Percentiles rank a stretch among this genome's conserved stretches.
Conservation (phyloP, 2,888 invertebrate species). For the Drosophila emarginata region DNA sequence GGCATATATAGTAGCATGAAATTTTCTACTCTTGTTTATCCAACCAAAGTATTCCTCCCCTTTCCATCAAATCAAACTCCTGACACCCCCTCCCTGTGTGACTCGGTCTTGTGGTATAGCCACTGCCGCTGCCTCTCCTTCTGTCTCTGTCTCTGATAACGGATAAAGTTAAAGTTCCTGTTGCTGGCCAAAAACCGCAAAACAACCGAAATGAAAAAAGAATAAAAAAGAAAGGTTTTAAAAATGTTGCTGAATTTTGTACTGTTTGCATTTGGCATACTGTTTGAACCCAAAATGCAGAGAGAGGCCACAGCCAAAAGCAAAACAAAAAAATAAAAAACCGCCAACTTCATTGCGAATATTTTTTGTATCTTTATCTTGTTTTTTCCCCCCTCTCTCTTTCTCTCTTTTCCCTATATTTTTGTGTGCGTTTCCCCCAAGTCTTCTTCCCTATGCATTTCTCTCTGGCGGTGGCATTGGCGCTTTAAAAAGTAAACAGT, state of each 20-base stretch:
- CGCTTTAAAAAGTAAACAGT: slow-evolving; percentile 70
- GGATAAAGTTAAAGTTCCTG: slow-evolving; percentile 59
- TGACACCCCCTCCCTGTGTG: slow-evolving; percentile 1
- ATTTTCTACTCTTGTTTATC: slow-evolving; percentile 38
- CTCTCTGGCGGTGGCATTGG: slow-evolving; percentile 54
- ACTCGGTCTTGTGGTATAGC: background rate
- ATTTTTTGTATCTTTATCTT: slow-evolving; percentile 64
- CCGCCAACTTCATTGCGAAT: slow-evolving; percentile 61
- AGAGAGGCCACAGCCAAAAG: slow-evolving; percentile 9
- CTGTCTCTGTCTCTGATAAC: slow-evolving; percentile 43
- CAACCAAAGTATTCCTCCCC: background rate
- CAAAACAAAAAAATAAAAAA: slow-evolving; percentile 33
- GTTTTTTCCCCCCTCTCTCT: slow-evolving; percentile 9
- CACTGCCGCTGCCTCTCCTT: background rate
- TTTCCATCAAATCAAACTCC: background rate
- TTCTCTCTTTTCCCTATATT: slow-evolving; percentile 13
- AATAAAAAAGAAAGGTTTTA: slow-evolving; percentile 53
- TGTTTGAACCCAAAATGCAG: slow-evolving; percentile 57
- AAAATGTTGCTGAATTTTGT: slow-evolving; percentile 48
- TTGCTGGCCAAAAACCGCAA: slow-evolving; percentile 45
- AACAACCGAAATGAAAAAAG: slow-evolving; percentile 15
- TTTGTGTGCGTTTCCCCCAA: slow-evolving; percentile 17
- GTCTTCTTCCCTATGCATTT: background rate
- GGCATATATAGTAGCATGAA: slow-evolving; percentile 34
- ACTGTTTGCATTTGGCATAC: slow-evolving; percentile 68